Conservation (phyloP, 2,797 vertebrate genomes). For the Poecilia wingei region DNA sequence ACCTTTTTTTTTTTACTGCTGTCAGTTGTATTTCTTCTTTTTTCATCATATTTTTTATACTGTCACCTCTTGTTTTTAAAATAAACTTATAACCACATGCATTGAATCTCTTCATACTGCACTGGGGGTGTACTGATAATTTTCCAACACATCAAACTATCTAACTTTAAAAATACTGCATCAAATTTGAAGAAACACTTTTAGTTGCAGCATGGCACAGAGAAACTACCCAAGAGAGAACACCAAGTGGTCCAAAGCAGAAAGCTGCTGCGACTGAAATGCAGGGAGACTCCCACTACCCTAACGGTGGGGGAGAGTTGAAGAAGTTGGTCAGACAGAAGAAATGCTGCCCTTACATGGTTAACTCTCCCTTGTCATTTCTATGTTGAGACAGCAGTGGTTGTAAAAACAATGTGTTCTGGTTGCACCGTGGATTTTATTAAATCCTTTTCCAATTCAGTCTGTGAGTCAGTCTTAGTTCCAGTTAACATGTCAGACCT, state of each 20-base stretch:
- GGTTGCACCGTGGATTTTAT: neutral
- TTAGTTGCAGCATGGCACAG: no score
- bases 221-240: no score
- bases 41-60: no score
- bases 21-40: no score
- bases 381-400: neutral
- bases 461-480: neutral
- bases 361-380: neutral
- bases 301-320: neutral
- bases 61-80: no score
- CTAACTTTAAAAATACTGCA: no score
- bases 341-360: neutral
- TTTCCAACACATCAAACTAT: no score
- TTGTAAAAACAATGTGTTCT: neutral
- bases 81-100: no score
- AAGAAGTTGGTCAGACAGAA: neutral
- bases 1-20: no score
- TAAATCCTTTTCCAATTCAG: neutral
- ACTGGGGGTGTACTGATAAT: no score
- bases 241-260: neutral
- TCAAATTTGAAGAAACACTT: no score
- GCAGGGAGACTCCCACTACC: neutral
- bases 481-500: neutral
- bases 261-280: neutral
- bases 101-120: no score